Evolutionary conservation across 2,113 vertebrate species (phyloP).

Genomic region (Solenodon paradoxus): DNA sequence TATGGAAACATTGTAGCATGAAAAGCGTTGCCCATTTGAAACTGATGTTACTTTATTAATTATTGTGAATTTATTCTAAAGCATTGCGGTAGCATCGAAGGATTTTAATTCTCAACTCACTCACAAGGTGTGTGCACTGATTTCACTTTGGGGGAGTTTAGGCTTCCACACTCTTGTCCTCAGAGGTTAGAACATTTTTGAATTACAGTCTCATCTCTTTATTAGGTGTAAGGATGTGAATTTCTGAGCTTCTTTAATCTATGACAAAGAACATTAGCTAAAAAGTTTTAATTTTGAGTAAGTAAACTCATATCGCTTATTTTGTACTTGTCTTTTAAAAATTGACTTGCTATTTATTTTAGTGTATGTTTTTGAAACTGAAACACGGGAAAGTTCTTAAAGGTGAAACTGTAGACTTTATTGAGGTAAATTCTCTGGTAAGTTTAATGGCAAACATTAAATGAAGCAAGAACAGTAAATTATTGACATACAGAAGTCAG

Average conservation of each 20-base stretch:
- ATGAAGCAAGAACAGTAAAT: background rate
- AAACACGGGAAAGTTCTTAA: background rate
- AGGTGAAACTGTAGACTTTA: background rate
- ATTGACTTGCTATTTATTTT: background rate
- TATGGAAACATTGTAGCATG: background rate
- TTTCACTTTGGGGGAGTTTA: background rate
- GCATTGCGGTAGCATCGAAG: slow-evolving; percentile 21
- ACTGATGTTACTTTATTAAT: background rate
- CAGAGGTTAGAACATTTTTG: background rate
- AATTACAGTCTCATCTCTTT: slow-evolving; percentile 46
- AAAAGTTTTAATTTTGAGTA: background rate
- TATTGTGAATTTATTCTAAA: background rate
- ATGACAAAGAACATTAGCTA: background rate
- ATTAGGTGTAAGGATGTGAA: background rate
- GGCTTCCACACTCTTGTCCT: background rate
- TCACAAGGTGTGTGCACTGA: background rate
- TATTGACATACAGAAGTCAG: background rate
- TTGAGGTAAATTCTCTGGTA: background rate
- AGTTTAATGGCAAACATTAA: background rate
- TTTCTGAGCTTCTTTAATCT: background rate
- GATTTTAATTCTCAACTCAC: slow-evolving; percentile 51
- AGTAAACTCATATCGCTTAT: background rate
- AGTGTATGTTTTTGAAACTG: background rate
- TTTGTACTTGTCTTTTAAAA: background rate
- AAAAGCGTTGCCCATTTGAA: background rate